phyloP scores from a whole-genome alignment of 1,140 invertebrate species.

The Matsumurasca onukii region DNA sequence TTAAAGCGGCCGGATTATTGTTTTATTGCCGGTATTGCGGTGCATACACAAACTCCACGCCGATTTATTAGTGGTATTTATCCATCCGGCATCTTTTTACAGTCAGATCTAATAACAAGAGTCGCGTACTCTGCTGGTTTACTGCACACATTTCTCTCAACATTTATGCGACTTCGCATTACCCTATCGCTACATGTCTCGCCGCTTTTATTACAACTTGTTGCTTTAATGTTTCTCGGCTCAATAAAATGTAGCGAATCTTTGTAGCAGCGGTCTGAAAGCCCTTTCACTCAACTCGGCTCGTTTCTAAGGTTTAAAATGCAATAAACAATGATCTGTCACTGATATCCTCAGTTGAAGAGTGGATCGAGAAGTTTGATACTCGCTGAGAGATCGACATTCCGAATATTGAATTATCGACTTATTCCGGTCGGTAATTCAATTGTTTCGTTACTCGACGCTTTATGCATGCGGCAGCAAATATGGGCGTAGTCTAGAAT shows the following conservation, averaged over 20 bases:
- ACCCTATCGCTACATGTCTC: slow-evolving; percentile 18
- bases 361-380: too few relatives aligned
- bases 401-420: too few relatives aligned
- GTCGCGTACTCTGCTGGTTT: not conserved
- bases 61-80: not conserved
- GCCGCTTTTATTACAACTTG: not conserved
- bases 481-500: too few relatives aligned
- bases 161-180: slow-evolving; percentile 2
- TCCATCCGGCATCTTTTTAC: slow-evolving; percentile 3
- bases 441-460: too few relatives aligned
- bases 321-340: not conserved
- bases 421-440: too few relatives aligned
- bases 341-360: too few relatives aligned
- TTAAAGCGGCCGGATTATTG: slow-evolving; percentile 12
- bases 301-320: not conserved
- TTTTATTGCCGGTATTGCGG: not conserved
- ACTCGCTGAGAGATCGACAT: too few relatives aligned
- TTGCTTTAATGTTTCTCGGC: not conserved
- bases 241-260: not conserved
- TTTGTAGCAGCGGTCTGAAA: not conserved
- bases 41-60: slow-evolving; percentile 4
- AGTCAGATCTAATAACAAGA: not conserved
- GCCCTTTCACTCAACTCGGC: not conserved
- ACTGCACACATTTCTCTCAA: slow-evolving; percentile 12
- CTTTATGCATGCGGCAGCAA: slow-evolving; percentile 14